Evolutionary conservation across 1,140 invertebrate species (phyloP), one percentile per base, ranked within the genome.

Genomic region (Penaeus chinensis): DNA sequence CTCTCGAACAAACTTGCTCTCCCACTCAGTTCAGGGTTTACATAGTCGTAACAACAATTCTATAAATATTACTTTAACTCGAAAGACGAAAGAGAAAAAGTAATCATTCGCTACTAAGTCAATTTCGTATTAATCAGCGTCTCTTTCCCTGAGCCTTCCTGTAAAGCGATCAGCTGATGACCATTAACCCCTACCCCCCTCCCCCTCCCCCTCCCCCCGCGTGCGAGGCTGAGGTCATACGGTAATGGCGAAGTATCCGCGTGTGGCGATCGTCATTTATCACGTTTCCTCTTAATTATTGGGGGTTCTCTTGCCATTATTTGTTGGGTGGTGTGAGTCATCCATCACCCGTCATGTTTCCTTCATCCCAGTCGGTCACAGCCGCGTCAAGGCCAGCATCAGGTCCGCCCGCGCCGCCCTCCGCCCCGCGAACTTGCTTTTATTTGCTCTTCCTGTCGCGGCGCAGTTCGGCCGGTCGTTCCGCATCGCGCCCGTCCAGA

Each of bases 271-370:
- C 60, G 65, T 84, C 82, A 76, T 84, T 74, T 83, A 83, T 76
- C 82, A 84, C 77, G 11, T 74, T 84, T 83, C 60, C 82, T 71
- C 69, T 84, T 76, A 84, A 76, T 84, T 76, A 76, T 84, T 19
- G 69, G 69, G 63, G 82, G 69, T 76, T 62, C 69, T 54, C 69
- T 84, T 84, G 69, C 82, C 69, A 61, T 84, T 84, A 84, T 84
- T 84, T 84, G 69, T 11, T 84, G 82, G 82, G 77, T 71, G 82
- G 69, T 76, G 82, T 42, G 69, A 54, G 82, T 84, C 82, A 84
- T 84, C 82, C 82, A 84, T 84, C 82, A 84, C 66, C 47, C 71
- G 82, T 84, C 82, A 61, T 61, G 60, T 84, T 84, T 61, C 69
- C 82, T 84, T 84, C 69, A 84, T 60, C 42, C 42, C 42, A 47